Evolutionary conservation across 2,113 vertebrate genomes (phyloP), one percentile per base, ranked within the genome.

Genomic region (Peromyscus californicus): DNA sequence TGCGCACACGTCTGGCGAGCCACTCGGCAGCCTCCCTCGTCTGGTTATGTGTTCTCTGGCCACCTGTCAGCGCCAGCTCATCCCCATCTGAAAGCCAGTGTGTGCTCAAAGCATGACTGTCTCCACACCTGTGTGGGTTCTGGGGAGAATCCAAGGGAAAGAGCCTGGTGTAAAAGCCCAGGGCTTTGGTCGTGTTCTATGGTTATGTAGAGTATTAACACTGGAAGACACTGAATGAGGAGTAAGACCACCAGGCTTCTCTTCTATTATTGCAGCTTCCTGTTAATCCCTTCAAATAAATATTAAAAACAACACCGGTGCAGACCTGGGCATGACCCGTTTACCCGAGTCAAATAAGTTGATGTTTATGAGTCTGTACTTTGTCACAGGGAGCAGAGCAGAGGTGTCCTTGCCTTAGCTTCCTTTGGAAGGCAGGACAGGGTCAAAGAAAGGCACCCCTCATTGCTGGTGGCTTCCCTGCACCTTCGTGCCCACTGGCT

Each of bases 241-340:
- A 16, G 24, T 51, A 87, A 85, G 7, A 39, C 39, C 59, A 45
- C 59, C 59, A 45, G 79, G 22, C 59, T 8, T 63, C 80, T 83
- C n/a, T 63, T 59, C 24, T 19, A 9, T 84, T 29, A 19, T 3
- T 48, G 33, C 89, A 92, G 78, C 54, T 69, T 85, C 36, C 36
- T 59, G 21, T 75, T 90, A 85, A 69, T 85, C 31, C 87, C 84
- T 84, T 93, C 69, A 69, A 61, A 92, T 61, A 78, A 61, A 72
- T 88, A 86, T 13, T 26, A 67, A 33, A 93, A 75, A 16, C 26
- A 83, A 15, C 42, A 33, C 22, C 3, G 12, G 85, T 39, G n/a
- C 67, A 76, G 78, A 24, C 39, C 54, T n/a, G 29, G 5, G 10
- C 9, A 54, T 59, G 17, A 79, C 39, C 69, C 69, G 17, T 74